Conservation (phyloP, 2,113 vertebrate species). For the Cinclus mexicanus region DNA sequence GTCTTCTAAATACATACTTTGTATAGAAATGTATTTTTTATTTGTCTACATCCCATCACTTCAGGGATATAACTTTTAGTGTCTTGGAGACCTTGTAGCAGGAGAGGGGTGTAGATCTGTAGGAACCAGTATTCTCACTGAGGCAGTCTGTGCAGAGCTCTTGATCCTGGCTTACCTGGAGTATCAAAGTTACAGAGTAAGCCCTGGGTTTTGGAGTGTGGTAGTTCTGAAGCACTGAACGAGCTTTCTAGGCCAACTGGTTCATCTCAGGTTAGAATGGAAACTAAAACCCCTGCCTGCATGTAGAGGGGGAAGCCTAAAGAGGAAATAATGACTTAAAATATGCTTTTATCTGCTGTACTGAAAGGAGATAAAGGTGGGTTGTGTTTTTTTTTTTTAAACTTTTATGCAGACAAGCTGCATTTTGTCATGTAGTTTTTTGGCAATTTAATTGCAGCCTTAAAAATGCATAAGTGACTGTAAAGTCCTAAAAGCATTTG, state of each 20-base stretch:
- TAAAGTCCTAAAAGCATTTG: not conserved
- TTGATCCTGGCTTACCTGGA: not conserved
- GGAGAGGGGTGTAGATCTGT: not conserved
- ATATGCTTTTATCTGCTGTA: not conserved
- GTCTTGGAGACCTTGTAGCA: not conserved
- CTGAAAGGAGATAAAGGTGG: not conserved
- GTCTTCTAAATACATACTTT: not conserved
- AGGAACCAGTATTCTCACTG: not conserved
- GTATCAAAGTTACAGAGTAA: not conserved
- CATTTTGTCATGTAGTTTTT: not conserved
- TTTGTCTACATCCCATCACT: not conserved
- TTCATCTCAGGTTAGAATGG: not conserved
- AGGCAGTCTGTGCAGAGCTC: not conserved
- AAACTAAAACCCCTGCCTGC: conserved; percentile 1
- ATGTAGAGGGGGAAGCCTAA: not conserved
- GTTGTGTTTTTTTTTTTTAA: not conserved
- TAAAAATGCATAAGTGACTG: not conserved
- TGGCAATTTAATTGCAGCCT: not conserved
- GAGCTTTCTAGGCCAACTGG: not conserved
- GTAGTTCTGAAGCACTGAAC: not conserved
- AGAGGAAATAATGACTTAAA: conserved; percentile 20
- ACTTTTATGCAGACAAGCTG: not conserved
- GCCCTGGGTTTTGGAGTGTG: not conserved
- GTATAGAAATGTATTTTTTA: not conserved
- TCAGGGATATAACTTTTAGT: not conserved